Percentiles rank a stretch among this genome's conserved stretches.
These are phyloP conservation scores for Dendroctonus ponderosae DNA, from an alignment of 1,140 invertebrate species.

Conservation along the genomic window DNA sequence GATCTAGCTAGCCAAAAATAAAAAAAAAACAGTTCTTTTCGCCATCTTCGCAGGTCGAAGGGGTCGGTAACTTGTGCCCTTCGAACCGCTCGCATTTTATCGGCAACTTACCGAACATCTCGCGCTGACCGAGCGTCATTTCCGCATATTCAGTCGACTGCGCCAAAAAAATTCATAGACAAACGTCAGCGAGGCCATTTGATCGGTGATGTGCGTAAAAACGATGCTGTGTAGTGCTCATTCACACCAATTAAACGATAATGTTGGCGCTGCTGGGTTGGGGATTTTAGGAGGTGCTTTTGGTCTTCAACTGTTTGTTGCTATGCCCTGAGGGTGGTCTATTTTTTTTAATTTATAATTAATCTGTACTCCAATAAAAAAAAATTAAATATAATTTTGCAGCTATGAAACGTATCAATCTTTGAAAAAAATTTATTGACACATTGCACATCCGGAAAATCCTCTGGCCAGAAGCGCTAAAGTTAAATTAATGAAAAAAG, in stretches of 20 bases:
- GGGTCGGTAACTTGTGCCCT: not conserved
- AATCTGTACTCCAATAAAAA: too few species aligned
- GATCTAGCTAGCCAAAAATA: slow-evolving; percentile 23
- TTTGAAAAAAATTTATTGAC: too few species aligned
- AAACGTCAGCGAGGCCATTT: slow-evolving; percentile 3
- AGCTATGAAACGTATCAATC: too few species aligned
- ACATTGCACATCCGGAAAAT: too few species aligned
- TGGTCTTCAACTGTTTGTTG: too few species aligned
- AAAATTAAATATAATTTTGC: too few species aligned
- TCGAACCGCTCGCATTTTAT: slow-evolving; percentile 5
- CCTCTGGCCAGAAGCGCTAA: too few species aligned
- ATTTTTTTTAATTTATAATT: too few species aligned
- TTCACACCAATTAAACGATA: slow-evolving; percentile 42
- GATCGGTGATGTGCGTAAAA: slow-evolving; percentile 9
- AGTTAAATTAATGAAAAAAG: slow-evolving; percentile 35
- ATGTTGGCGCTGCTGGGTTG: not conserved
- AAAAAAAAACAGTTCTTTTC: not conserved
- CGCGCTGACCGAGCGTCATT: too few species aligned
- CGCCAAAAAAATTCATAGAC: not conserved
- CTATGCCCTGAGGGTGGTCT: too few species aligned
- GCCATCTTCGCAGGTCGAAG: not conserved
- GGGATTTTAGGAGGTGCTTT: not conserved
- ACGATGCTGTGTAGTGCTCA: slow-evolving; percentile 51
- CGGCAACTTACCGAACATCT: not conserved
- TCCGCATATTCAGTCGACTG: too few species aligned